phyloP scores from a whole-genome alignment of 1,140 invertebrate genomes.

The Megalopta genalis region DNA sequence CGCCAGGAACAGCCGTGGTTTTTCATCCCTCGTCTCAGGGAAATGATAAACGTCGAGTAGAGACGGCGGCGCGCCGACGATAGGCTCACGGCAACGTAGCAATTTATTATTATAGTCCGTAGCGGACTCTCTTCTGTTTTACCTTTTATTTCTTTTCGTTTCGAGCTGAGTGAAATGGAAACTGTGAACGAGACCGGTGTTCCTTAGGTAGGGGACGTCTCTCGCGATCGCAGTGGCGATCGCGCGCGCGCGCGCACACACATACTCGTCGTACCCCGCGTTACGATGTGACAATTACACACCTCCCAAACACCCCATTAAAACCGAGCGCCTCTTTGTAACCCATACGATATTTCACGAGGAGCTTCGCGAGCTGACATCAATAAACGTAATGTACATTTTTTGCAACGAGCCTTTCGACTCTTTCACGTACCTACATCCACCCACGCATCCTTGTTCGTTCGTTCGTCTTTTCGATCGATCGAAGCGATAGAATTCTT shows the following conservation, averaged over 20 bases:
- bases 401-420: slow-evolving; percentile 58
- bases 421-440: slow-evolving; percentile 1
- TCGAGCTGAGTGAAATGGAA: background rate
- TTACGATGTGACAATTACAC: slow-evolving; percentile 19
- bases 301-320: slow-evolving; percentile 17
- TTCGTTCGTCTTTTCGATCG: too few species aligned
- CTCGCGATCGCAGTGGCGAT: background rate
- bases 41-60: too few species aligned
- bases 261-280: slow-evolving; percentile 1
- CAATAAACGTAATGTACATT: slow-evolving; percentile 78
- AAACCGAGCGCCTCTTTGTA: slow-evolving; percentile 67
- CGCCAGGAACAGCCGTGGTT: background rate
- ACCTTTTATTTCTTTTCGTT: background rate
- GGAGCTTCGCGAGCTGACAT: slow-evolving; percentile 72
- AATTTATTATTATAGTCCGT: slow-evolving; percentile 19
- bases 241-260: background rate
- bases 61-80: background rate
- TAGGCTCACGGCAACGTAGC: slow-evolving; percentile 9
- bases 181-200: slow-evolving; percentile 16
- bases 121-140: slow-evolving; percentile 13
- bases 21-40: slow-evolving; percentile 7
- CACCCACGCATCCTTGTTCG: background rate
- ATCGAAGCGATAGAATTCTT: too few species aligned
- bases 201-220: background rate
- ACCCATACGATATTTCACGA: slow-evolving; percentile 74